Conservation (phyloP, 2,888 invertebrate species). For the Rhingia rostrata region DNA sequence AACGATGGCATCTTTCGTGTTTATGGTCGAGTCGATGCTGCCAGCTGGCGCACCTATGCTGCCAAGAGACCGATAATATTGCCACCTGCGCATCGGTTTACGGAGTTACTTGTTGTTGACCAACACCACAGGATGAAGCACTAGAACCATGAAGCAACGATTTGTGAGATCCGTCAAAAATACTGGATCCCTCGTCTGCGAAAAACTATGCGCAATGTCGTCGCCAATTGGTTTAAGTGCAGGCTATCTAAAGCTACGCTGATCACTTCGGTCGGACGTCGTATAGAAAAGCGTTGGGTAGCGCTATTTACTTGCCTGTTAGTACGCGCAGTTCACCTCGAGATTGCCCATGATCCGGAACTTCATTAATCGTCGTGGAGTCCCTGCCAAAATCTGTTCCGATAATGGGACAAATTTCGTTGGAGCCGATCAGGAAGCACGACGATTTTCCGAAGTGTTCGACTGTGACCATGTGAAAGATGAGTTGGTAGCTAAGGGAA, state of each 20-base stretch:
- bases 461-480: neutral
- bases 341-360: slow-evolving; percentile 51
- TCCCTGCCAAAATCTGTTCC: slow-evolving; percentile 44
- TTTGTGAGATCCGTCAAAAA: neutral
- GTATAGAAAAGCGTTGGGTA: slow-evolving; percentile 38
- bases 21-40: neutral
- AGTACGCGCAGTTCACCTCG: slow-evolving; percentile 51
- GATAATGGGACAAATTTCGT: slow-evolving; percentile 67
- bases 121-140: too few relatives aligned
- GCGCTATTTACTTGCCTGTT: slow-evolving; percentile 20
- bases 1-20: neutral
- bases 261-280: slow-evolving; percentile 23
- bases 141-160: neutral
- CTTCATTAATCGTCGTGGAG: slow-evolving; percentile 59
- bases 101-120: neutral
- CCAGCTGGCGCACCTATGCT: neutral
- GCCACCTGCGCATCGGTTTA: neutral
- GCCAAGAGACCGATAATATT: neutral
- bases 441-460: neutral
- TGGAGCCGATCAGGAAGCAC: slow-evolving; percentile 35
- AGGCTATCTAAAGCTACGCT: neutral
- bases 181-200: neutral
- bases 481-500: neutral
- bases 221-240: neutral
- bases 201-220: neutral